Evolutionary conservation across 2,113 vertebrate species (phyloP), one percentile per base, ranked within the genome.

Genomic region (Aramus guarauna): DNA sequence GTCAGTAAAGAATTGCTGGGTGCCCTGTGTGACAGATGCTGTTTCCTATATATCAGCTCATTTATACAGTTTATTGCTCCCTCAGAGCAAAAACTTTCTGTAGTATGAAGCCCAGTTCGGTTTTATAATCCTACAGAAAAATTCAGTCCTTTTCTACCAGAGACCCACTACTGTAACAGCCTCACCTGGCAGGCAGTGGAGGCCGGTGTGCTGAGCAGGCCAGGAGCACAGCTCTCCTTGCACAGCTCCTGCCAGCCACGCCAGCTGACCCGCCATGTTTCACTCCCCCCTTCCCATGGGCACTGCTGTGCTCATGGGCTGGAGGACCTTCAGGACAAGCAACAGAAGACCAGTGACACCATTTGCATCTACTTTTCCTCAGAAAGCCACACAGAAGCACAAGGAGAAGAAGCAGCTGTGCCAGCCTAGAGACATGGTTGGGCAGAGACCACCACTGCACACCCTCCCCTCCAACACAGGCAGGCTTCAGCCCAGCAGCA

Each of bases 301-400:
- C 0, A 0, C 50, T 32, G 8, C 36, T 21, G 29, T 19, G 23
- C 56, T 68, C 2, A 0, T 1, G 39, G 64, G 24, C 59, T 27
- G 21, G 47, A 62, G 30, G 18, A 14, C 19, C 37, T 48, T 36
- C 50, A 30, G 59, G 6, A 58, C 24, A 37, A 45, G 34, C 62
- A 8, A 6, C 5, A 1, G 36, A 19, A 34, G 9, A 9, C 22
- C 2, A 0, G 13, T 12, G 12, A 30, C 36, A 15, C n/a, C 12
- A 2, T 20, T 15, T 20, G 34, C 26, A 10, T 5, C n/a, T 34
- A 0, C 22, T 12, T 24, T 23, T 55, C 60, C 47, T 8, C 32
- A 67, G n/a, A 19, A 52, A 39, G 32, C 27, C 58, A 1, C 2
- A 1, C 12, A 37, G 26, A 41, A 87, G 9, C 0, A 1, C 24